phyloP scores from a whole-genome alignment of 2,113 vertebrate species.

The Machaerirhynchus nigripectus region DNA sequence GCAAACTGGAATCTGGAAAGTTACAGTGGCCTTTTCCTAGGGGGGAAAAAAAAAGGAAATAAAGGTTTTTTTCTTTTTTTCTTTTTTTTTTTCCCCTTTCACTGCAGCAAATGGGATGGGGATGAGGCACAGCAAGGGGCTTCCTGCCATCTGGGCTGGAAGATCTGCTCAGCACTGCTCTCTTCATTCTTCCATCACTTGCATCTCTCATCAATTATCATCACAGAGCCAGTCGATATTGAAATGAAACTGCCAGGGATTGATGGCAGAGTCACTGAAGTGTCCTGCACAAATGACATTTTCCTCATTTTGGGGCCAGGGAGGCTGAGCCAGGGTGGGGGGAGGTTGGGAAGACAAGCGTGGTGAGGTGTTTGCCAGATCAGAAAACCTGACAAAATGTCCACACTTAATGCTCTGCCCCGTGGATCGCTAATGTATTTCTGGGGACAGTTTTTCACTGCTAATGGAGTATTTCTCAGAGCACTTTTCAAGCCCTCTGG shows the following conservation, averaged over 20 bases:
- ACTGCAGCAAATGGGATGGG: neutral
- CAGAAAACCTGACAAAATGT: neutral
- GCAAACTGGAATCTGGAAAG: neutral
- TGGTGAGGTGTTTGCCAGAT: neutral
- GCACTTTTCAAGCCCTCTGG: neutral
- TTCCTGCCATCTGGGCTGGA: neutral
- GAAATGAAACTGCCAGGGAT: constrained; percentile 23
- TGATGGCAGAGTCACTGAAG: neutral
- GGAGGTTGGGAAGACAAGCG: neutral
- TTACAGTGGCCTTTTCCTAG: neutral
- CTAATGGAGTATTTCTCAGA: neutral
- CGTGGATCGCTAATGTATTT: neutral
- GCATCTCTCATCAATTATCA: neutral
- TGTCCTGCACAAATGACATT: neutral
- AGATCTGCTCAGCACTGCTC: neutral
- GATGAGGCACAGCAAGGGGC: neutral
- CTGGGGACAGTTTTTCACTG: neutral
- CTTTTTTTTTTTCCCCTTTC: neutral
- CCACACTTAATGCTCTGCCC: neutral
- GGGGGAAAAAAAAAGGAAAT: neutral
- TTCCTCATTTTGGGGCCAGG: neutral
- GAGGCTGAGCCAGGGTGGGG: neutral
- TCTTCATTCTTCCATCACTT: constrained; percentile 7
- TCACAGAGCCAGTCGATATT: constrained; percentile 6
- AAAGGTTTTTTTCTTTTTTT: neutral